These are phyloP conservation scores for Alosa alosa DNA, from an alignment of 2,113 vertebrate genomes.

Conservation along the genomic window DNA sequence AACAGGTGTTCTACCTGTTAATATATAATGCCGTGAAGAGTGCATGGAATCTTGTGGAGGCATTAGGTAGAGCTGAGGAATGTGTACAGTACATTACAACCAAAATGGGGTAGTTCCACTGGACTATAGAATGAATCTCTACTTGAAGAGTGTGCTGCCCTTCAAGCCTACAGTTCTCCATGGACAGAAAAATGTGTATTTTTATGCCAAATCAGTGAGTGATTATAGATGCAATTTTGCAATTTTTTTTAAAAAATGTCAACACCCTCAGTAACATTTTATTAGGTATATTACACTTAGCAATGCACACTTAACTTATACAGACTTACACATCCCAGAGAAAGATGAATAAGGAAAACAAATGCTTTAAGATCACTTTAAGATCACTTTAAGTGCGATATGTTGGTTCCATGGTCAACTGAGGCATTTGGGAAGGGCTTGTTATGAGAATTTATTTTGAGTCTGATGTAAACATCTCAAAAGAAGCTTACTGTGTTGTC, in stretches of 20 bases:
- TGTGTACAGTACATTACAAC: not conserved
- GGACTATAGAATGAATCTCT: not conserved
- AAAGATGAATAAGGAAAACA: not conserved
- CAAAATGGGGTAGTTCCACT: not conserved
- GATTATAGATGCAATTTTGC: not conserved
- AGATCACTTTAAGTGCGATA: not conserved
- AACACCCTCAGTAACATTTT: too few relatives aligned
- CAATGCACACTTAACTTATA: not conserved
- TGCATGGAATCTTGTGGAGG: not conserved
- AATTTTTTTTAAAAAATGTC: too few relatives aligned
- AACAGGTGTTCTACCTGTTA: not conserved
- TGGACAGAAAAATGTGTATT: not conserved
- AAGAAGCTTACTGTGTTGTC: not conserved
- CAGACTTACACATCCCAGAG: not conserved
- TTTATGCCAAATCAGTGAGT: not conserved
- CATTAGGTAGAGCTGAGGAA: not conserved
- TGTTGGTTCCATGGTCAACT: constrained; percentile 8
- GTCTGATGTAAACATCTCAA: not conserved
- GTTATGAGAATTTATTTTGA: not conserved
- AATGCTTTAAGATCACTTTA: not conserved
- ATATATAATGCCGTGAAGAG: not conserved
- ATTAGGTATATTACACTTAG: not conserved
- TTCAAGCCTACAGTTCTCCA: constrained; percentile 11
- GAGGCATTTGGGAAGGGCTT: not conserved
- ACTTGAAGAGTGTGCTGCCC: not conserved